Evolutionary conservation across 2,113 vertebrate species (phyloP), one percentile per base, ranked within the genome.

Genomic region (Gambusia holbrooki): DNA sequence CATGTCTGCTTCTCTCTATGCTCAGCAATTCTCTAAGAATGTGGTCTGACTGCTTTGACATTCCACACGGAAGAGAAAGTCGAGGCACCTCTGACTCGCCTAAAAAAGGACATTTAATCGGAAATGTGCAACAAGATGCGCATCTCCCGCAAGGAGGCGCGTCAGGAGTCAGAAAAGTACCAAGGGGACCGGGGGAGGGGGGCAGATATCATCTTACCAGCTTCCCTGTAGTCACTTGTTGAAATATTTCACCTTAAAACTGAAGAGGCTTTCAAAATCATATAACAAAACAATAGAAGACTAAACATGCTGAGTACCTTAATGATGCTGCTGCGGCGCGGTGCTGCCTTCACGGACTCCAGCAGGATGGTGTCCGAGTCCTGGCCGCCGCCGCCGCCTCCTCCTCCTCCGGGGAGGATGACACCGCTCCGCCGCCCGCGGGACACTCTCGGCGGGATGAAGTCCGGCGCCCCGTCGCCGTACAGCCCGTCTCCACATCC

Each of bases 291-390:
- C 5, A 48, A 48, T 19, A 7, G 19, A 48, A 19, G 17, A 25
- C 5, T 42, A 25, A 27, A 33, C 8, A 64, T 22, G 30, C 14
- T 5, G 28, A 27, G 73, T 90, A 98, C 97, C 96, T 98, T 99
- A 45, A 99, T 99, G 89, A 99, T 99, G 92, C 97, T 99, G 94
- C 97, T 99, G 72, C 97, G 92, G 40, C 97, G 91, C 0, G 97
- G 97, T 29, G 96, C 95, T 12, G 95, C 94, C 77, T 94, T 96
- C 77, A 95, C 95, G 0, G 96, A 91, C 73, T 99, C 97, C 91
- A 94, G 88, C 3, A 93, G 90, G 77, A 96, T 94, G 51, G 91
- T 73, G 61, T 97, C 96, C 0, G 88, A 3, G 8, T 95, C 92
- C 72, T 87, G 91, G 42, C 86, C 88, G 6, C 88, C 90, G 42